Base-by-base conservation (phyloP, 2,797 vertebrate species). In the Enteromius thamalakanensis region DNA sequence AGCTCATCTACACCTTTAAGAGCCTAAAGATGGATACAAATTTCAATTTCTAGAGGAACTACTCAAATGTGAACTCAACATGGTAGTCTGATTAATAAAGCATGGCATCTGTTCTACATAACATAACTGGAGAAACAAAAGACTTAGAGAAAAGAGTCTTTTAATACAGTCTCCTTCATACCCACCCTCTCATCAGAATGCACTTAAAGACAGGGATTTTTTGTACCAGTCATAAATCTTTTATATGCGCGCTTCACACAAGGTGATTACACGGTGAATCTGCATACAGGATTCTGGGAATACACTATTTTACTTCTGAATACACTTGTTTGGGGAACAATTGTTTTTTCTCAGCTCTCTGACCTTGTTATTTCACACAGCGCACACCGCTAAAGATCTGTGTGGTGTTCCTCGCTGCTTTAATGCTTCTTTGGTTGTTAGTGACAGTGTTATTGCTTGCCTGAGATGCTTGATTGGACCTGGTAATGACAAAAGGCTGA, bases 381-480 rank as follows among this genome's bases (percentile, higher is more conserved):
- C 4, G 4, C 19, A 9, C 53, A 23, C n/a, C 49, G 45, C 62
- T 67, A 76, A 49, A 55, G 6, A 40, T 23, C 26, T 0, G 8
- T 67, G n/a, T 15, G 23, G 4, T 4, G 3, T 34, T 79, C 79
- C 0, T 19, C 7, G 6, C 19, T 55, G 68, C 68, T 85, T 79
- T 74, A 71, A 72, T 78, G 68, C 60, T 62, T 69, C 26, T 79
- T 40, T 60, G 37, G 58, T 47, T 60, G 40, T 72, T 49, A 47
- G 75, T 51, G n/a, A 37, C 74, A 79, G 12, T n/a, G 75, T 67
- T 85, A 67, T 79, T 79, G 29, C 29, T 49, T 32, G 49, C 3
- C 29, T 29, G 17, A 76, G 70, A 80, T 69, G 76, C 65, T 58
- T 58, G 76, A 76, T 69, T 72, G 62, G 37, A 55, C 29, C 47